Evolutionary conservation across 2,113 vertebrate species (phyloP).

Genomic region (Daubentonia madagascariensis): DNA sequence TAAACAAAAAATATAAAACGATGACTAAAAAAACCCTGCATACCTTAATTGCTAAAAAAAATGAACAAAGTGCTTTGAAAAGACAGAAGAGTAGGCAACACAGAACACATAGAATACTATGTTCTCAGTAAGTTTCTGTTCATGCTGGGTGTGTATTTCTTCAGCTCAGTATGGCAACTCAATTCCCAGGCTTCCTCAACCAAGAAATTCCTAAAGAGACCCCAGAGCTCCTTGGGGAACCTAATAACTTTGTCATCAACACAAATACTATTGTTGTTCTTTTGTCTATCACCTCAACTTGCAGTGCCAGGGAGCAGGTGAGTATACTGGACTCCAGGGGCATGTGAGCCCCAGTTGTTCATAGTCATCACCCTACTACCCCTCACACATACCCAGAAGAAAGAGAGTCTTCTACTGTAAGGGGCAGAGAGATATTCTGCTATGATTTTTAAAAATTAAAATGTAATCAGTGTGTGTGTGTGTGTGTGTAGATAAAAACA

Average conservation of each 20-base stretch:
- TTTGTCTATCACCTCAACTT: background rate
- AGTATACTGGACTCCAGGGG: background rate
- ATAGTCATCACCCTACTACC: background rate
- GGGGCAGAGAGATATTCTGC: background rate
- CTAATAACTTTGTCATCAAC: background rate
- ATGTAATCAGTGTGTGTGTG: background rate
- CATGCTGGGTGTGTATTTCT: background rate
- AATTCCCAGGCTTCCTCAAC: background rate
- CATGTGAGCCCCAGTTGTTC: background rate
- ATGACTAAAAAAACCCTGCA: background rate
- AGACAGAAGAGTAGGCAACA: background rate
- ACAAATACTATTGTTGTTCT: background rate
- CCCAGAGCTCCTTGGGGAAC: background rate
- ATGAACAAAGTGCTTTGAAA: background rate
- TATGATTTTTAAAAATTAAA: background rate
- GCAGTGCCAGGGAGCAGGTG: background rate
- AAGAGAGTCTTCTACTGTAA: background rate
- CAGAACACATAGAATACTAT: background rate
- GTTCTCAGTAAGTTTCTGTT: background rate
- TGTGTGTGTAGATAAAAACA: background rate
- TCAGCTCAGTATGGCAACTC: background rate
- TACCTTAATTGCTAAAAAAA: background rate
- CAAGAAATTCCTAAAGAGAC: background rate
- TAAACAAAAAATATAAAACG: background rate
- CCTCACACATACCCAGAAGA: background rate